Conservation (phyloP, 2,797 vertebrate species). For the Pristis pectinata region DNA sequence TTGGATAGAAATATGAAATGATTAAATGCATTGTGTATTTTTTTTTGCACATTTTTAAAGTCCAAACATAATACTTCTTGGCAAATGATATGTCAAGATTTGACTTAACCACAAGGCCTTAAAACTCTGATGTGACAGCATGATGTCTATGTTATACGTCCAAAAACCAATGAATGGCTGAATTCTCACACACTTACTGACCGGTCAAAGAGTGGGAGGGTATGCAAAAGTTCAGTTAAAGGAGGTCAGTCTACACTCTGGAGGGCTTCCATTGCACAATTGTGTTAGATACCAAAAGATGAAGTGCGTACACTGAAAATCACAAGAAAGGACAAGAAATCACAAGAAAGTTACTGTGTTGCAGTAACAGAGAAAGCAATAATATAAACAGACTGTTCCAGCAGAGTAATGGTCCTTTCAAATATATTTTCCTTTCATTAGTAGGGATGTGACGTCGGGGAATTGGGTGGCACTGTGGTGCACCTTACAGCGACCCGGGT, state of each 20-base stretch:
- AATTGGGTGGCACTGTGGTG: too few species aligned
- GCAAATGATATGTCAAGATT: not conserved
- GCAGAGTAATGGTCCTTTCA: not conserved
- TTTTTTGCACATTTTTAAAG: not conserved
- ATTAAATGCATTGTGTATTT: slow-evolving; percentile 2
- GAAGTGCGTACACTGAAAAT: not conserved
- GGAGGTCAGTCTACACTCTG: not conserved
- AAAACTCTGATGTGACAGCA: not conserved
- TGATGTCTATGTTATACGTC: not conserved
- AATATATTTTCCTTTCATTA: not conserved
- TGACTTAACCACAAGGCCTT: not conserved
- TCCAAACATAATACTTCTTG: slow-evolving; percentile 20
- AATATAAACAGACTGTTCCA: not conserved
- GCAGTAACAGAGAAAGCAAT: not conserved
- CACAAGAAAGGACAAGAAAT: not conserved
- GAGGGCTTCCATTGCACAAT: not conserved
- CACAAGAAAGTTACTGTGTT: not conserved
- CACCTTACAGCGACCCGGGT: too few species aligned
- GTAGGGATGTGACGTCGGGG: not conserved
- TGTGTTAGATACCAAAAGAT: not conserved
- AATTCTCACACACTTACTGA: not conserved
- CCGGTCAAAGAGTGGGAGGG: not conserved
- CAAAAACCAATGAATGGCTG: not conserved
- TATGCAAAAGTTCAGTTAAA: slow-evolving; percentile 11
- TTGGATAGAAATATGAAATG: not conserved